Percentiles rank a stretch among this genome's conserved stretches.
These are phyloP conservation scores for Atractosteus spatula DNA, from an alignment of 2,113 vertebrate genomes.

Conservation along the genomic window DNA sequence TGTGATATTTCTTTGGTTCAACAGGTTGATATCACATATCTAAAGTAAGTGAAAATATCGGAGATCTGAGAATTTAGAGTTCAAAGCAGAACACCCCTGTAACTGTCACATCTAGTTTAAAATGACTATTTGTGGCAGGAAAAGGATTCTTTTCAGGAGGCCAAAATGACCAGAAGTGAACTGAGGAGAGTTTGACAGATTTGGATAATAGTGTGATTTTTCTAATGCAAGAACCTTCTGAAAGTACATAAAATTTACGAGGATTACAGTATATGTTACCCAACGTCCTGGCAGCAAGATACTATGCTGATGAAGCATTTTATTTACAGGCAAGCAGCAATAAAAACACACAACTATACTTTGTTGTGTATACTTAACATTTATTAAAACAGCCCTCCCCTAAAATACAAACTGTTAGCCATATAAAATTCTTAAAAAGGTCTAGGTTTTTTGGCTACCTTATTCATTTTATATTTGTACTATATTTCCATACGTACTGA, in stretches of 20 bases:
- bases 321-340: too few relatives aligned
- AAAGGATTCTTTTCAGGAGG: not conserved
- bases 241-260: not conserved
- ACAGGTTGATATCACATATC: conserved; percentile 1
- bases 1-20: not conserved
- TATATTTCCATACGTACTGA: too few relatives aligned
- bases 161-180: not conserved
- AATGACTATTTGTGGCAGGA: too few relatives aligned
- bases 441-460: too few relatives aligned
- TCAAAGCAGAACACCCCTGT: not conserved
- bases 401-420: too few relatives aligned
- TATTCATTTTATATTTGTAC: too few relatives aligned
- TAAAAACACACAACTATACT: not conserved
- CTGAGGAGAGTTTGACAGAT: not conserved
- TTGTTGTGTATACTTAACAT: too few relatives aligned
- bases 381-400: too few relatives aligned
- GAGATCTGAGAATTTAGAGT: not conserved
- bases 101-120: conserved; percentile 1
- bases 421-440: too few relatives aligned
- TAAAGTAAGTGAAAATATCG: not conserved
- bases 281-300: not conserved
- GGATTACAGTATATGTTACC: conserved; percentile 2
- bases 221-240: not conserved
- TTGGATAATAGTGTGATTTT: not conserved
- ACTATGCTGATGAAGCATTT: conserved; percentile 2